These are phyloP conservation scores for Labeo catla DNA, from an alignment of 2,113 vertebrate species.

Conservation along the genomic window DNA sequence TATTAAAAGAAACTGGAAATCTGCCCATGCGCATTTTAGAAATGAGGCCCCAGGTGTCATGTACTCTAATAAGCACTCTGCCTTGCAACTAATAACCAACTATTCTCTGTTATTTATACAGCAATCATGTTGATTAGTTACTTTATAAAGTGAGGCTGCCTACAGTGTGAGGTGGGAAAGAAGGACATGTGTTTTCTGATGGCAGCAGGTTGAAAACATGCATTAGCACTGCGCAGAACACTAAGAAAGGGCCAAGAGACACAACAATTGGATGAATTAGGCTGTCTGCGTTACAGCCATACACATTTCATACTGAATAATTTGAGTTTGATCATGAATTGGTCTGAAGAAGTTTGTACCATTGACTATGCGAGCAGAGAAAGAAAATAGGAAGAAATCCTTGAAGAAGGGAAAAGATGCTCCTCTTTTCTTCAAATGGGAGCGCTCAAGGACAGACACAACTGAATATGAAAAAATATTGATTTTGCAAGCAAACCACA, in stretches of 20 bases:
- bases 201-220: not conserved
- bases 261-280: not conserved
- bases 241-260: not conserved
- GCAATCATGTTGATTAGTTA: not conserved
- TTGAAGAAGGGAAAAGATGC: not conserved
- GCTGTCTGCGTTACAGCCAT: not conserved
- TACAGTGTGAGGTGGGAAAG: not conserved
- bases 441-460: conserved; percentile 17
- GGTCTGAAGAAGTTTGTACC: conserved; percentile 12
- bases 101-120: not conserved
- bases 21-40: not conserved
- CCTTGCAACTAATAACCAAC: not conserved
- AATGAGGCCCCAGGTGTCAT: not conserved
- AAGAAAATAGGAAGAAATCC: conserved; percentile 20
- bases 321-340: not conserved
- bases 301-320: not conserved
- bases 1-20: no score
- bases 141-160: not conserved
- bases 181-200: not conserved
- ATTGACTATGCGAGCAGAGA: not conserved
- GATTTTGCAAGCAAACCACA: conserved; percentile 7
- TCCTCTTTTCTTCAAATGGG: not conserved
- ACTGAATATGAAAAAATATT: conserved; percentile 44
- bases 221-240: not conserved
- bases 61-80: not conserved